A percentile compares a stretch with the other conserved stretches of the same genome.
Evolutionary conservation across 2,888 invertebrate species (phyloP).

Genomic region (Drosophila meridionalis): DNA sequence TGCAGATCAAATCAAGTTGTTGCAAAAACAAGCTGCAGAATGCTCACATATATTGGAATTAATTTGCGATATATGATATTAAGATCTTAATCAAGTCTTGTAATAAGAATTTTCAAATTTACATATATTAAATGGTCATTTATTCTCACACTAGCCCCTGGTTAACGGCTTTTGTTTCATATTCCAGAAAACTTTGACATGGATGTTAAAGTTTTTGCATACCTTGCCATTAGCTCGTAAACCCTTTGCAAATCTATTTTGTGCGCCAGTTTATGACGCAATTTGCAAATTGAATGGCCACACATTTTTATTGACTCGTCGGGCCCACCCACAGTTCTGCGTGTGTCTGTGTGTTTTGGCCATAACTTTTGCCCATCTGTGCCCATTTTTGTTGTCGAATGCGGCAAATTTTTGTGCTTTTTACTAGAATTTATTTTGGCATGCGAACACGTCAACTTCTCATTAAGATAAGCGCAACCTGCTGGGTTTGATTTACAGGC

Average conservation of each 20-base stretch:
- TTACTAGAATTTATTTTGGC: conserved; percentile 52
- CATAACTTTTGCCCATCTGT: conserved; percentile 57
- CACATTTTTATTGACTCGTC: conserved; percentile 55
- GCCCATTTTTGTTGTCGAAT: conserved; percentile 42
- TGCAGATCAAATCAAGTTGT: conserved; percentile 35
- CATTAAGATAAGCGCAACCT: conserved; percentile 70
- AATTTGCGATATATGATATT: not conserved
- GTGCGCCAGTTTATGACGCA: conserved; percentile 57
- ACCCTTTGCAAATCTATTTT: conserved; percentile 25
- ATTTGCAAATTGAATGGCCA: conserved; percentile 67
- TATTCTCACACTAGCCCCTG: not conserved
- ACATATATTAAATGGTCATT: not conserved
- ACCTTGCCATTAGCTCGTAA: not conserved
- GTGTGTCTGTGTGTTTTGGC: conserved; percentile 6
- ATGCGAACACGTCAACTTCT: conserved; percentile 75
- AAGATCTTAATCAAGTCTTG: not conserved
- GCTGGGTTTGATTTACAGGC: conserved; percentile 50
- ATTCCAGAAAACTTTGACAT: not conserved
- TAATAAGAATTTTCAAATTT: not conserved
- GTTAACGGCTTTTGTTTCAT: not conserved
- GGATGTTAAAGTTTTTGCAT: not conserved
- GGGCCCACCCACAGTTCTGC: conserved; percentile 35
- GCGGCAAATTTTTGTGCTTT: conserved; percentile 42
- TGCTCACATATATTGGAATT: not conserved
- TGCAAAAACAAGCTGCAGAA: conserved; percentile 6